These are phyloP conservation scores for Eudemis profundana DNA, from an alignment of 2,888 invertebrate genomes.

Conservation along the genomic window DNA sequence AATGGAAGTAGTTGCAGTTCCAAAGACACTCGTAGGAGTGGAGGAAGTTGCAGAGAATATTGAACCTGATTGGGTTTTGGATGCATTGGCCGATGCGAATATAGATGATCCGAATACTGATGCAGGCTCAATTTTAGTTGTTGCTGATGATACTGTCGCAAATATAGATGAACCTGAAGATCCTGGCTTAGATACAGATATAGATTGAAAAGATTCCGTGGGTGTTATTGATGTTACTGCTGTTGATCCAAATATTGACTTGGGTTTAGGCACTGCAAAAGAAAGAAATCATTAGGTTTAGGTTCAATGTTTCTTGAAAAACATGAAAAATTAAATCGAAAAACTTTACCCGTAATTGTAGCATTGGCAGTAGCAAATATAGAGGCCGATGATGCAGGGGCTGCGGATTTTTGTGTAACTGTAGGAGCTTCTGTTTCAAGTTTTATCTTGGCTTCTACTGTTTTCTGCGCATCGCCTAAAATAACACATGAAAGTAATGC, in stretches of 20 bases:
- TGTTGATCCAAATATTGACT: constrained; percentile 48
- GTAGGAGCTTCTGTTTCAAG: constrained; percentile 50
- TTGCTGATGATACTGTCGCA: constrained; percentile 50
- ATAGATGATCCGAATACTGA: constrained; percentile 38
- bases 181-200: constrained; percentile 46
- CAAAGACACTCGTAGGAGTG: constrained; percentile 48
- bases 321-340: no score
- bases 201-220: constrained; percentile 40
- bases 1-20: constrained; percentile 49
- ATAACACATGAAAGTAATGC: constrained; percentile 23
- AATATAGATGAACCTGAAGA: constrained; percentile 60
- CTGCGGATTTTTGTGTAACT: constrained; percentile 48
- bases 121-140: not conserved
- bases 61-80: constrained; percentile 48
- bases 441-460: constrained; percentile 51
- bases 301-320: no score
- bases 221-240: constrained; percentile 30
- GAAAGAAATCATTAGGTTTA: no score
- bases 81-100: constrained; percentile 40
- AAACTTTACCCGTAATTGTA: constrained; percentile 50
- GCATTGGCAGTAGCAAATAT: constrained; percentile 56
- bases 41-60: constrained; percentile 51
- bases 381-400: constrained; percentile 52
- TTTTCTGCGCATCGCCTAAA: constrained; percentile 54
- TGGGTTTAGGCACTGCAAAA: constrained; percentile 56